These are phyloP conservation scores for Erpornis zantholeuca DNA, from an alignment of 2,113 vertebrate genomes.

Conservation along the genomic window DNA sequence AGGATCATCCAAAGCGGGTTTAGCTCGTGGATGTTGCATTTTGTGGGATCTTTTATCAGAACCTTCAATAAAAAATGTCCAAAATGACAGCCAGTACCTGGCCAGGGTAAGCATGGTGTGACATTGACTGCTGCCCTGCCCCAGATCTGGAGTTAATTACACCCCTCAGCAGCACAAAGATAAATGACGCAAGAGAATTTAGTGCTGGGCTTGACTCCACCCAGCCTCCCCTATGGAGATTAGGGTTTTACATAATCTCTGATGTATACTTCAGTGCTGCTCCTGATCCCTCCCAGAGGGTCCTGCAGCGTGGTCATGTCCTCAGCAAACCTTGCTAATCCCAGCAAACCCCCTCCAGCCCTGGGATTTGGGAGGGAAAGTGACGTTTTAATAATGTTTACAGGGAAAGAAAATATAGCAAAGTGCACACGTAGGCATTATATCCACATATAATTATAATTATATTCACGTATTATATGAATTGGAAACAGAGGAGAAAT, in stretches of 20 bases:
- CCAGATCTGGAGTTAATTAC: not conserved
- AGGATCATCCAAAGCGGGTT: accelerated
- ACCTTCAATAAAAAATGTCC: accelerated
- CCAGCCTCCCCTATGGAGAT: not conserved
- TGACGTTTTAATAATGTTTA: not conserved
- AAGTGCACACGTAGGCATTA: not conserved
- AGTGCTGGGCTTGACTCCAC: not conserved
- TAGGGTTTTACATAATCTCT: constrained; percentile 18
- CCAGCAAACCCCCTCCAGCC: not conserved
- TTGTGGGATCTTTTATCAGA: accelerated
- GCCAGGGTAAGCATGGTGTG: not conserved
- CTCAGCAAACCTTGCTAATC: not conserved
- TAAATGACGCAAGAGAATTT: not conserved
- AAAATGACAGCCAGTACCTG: accelerated
- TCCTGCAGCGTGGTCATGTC: not conserved
- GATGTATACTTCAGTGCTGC: not conserved
- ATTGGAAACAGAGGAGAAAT: not conserved
- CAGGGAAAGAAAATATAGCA: accelerated
- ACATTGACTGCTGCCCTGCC: not conserved
- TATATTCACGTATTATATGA: too few relatives aligned
- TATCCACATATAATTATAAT: not conserved
- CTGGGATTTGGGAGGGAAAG: not conserved
- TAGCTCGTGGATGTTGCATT: accelerated
- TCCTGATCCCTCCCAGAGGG: not conserved
- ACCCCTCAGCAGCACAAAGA: not conserved